phyloP scores from a whole-genome alignment of 2,888 invertebrate species.

The Megaustenia siamemsis region DNA sequence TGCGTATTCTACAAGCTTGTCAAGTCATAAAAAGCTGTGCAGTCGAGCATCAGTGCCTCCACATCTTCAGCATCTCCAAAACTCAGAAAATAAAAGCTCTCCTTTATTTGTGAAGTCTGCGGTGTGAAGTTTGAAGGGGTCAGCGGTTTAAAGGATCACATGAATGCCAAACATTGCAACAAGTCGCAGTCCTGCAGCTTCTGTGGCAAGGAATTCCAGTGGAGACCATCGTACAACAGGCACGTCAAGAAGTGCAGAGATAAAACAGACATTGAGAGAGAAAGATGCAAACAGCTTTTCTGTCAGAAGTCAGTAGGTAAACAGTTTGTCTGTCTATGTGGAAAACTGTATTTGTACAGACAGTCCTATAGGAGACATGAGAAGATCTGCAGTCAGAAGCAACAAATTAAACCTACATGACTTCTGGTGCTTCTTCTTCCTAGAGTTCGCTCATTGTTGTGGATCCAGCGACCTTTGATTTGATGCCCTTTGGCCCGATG shows the following conservation, averaged over 20 bases:
- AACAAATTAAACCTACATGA: slow-evolving; percentile 12
- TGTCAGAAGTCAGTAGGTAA: not conserved
- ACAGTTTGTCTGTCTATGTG: slow-evolving; percentile 33
- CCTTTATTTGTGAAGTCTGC: slow-evolving; percentile 39
- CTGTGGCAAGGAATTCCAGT: slow-evolving; percentile 51
- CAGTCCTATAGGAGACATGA: slow-evolving; percentile 42
- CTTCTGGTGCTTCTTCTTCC: not conserved
- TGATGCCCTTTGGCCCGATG: no score
- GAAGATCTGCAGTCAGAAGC: slow-evolving; percentile 23
- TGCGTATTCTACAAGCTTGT: slow-evolving; percentile 51
- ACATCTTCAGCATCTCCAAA: slow-evolving; percentile 15
- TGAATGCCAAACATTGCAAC: slow-evolving; percentile 53
- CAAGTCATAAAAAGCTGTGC: slow-evolving; percentile 40
- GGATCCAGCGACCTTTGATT: no score
- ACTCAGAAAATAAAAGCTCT: slow-evolving; percentile 11
- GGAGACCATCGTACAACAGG: slow-evolving; percentile 55
- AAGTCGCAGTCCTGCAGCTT: slow-evolving; percentile 41
- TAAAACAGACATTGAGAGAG: slow-evolving; percentile 27
- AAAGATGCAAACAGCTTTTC: not conserved
- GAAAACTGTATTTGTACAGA: slow-evolving; percentile 33
- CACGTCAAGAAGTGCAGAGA: slow-evolving; percentile 48
- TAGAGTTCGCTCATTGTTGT: no score
- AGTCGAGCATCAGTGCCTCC: slow-evolving; percentile 2
- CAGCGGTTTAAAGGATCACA: slow-evolving; percentile 53
- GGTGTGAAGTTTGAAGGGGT: slow-evolving; percentile 35